phyloP scores from a whole-genome alignment of 2,113 vertebrate genomes.

The Balaeniceps rex region DNA sequence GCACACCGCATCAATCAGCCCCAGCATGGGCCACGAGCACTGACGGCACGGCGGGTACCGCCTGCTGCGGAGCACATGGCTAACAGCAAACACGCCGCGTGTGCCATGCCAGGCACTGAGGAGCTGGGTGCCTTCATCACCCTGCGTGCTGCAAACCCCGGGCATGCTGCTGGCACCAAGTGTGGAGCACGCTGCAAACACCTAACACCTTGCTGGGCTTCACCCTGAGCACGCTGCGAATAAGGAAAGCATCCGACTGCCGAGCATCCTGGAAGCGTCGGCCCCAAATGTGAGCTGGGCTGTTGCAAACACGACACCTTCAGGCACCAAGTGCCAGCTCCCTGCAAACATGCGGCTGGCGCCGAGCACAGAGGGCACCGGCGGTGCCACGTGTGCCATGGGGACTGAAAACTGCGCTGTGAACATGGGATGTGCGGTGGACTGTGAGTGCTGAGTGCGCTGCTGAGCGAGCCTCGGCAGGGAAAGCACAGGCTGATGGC shows the following conservation, averaged over 20 bases:
- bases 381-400: accelerated
- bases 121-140: background rate
- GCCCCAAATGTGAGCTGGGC: background rate
- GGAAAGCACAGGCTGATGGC: background rate
- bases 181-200: accelerated
- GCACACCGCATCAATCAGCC: background rate
- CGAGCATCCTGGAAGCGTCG: accelerated
- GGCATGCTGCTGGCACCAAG: accelerated
- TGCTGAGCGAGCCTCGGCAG: background rate
- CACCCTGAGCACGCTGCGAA: background rate
- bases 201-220: background rate
- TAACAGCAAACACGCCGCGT: accelerated
- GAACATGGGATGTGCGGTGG: accelerated
- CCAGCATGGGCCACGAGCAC: accelerated
- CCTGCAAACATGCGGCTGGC: background rate
- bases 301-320: accelerated
- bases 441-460: background rate
- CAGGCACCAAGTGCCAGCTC: background rate
- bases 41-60: accelerated
- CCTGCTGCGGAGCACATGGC: background rate
- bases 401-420: background rate
- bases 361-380: accelerated
- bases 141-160: accelerated
- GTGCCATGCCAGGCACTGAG: background rate
- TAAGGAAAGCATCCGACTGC: accelerated